Evolutionary conservation across 1,140 invertebrate genomes (phyloP).

Genomic region (Rhyacophila brunnea): DNA sequence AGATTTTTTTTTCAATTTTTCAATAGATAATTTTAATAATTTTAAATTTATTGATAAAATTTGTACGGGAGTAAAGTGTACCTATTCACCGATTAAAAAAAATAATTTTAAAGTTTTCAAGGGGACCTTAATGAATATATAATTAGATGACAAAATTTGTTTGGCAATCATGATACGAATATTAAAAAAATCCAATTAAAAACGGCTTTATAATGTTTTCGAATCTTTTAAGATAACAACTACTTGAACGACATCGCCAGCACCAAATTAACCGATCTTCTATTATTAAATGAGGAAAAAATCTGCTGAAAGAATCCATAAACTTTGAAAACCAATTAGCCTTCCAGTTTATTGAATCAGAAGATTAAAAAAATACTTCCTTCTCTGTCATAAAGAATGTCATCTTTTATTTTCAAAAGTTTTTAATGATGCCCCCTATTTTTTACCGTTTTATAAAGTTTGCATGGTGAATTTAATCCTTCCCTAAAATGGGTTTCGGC

Average conservation of each 20-base stretch:
- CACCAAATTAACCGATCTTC: conserved; percentile 3
- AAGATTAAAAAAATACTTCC: conserved; percentile 23
- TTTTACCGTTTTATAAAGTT: conserved; percentile 30
- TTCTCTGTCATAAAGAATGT: conserved; percentile 23
- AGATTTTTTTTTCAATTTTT: too few relatives aligned
- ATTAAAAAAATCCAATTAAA: too few relatives aligned
- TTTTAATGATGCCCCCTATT: conserved; percentile 30
- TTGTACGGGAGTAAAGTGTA: too few relatives aligned
- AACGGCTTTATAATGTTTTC: too few relatives aligned
- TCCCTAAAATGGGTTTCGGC: conserved; percentile 16
- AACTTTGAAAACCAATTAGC: conserved; percentile 26
- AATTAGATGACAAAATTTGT: too few relatives aligned
- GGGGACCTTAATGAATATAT: too few relatives aligned
- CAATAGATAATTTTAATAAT: too few relatives aligned
- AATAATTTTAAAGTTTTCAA: too few relatives aligned
- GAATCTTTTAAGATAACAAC: background rate
- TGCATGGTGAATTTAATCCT: conserved; percentile 28
- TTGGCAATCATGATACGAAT: too few relatives aligned
- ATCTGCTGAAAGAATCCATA: conserved; percentile 14
- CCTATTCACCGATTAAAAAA: too few relatives aligned
- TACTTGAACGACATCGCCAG: background rate
- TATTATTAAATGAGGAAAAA: background rate
- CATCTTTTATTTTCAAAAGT: conserved; percentile 28
- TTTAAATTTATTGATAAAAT: too few relatives aligned
- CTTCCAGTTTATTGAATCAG: conserved; percentile 25